These are phyloP conservation scores for Panopea generosa DNA, from an alignment of 2,888 invertebrate species.

Conservation along the genomic window DNA sequence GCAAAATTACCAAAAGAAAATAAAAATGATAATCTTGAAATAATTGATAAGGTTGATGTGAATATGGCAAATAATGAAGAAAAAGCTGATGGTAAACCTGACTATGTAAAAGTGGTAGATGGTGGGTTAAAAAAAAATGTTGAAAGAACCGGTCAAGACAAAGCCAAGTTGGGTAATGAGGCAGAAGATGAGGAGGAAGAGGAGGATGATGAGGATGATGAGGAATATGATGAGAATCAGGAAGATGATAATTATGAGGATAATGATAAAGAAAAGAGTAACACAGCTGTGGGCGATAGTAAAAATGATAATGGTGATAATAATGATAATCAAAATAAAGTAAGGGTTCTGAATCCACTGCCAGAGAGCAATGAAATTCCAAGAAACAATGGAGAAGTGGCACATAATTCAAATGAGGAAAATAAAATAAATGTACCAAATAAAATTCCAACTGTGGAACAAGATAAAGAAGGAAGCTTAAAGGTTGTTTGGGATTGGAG, in stretches of 20 bases:
- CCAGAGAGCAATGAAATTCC: no score
- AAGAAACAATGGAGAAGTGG: neutral
- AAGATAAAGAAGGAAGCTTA: conserved; percentile 63
- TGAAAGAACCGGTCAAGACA: conserved; percentile 8
- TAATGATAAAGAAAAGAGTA: conserved; percentile 9
- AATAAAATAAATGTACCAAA: neutral
- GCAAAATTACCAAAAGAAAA: neutral
- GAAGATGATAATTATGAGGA: conserved; percentile 17
- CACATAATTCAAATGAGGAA: neutral
- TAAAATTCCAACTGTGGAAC: conserved; percentile 7
- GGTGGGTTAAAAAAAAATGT: conserved; percentile 33
- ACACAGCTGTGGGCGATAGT: neutral
- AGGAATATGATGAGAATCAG: neutral
- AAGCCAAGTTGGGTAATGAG: neutral
- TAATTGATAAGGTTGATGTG: conserved; percentile 34
- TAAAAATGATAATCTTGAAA: neutral
- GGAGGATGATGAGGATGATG: conserved; percentile 11
- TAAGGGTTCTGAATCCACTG: neutral
- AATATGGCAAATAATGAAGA: conserved; percentile 6
- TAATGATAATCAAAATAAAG: neutral
- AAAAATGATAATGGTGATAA: neutral
- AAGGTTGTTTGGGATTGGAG: conserved; percentile 79
- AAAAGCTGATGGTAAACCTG: conserved; percentile 2
- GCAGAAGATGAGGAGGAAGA: conserved; percentile 8
- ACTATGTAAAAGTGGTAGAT: conserved; percentile 26